A percentile compares a stretch with the other conserved stretches of the same genome.
Evolutionary conservation across 2,113 vertebrate genomes (phyloP).

Genomic region (Hystrix brachyura): DNA sequence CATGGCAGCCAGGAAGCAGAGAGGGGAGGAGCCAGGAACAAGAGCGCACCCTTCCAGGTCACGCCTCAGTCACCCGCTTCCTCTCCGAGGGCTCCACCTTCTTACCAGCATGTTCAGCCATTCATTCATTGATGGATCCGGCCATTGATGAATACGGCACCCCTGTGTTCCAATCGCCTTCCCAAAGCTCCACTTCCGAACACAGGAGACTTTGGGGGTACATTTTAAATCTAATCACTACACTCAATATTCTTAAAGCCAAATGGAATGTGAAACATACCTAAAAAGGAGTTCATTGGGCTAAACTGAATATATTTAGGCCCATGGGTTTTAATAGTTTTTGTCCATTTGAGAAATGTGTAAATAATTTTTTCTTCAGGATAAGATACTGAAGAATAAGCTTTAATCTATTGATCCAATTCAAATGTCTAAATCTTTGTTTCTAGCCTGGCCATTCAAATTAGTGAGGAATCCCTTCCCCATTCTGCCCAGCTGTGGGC

Average conservation of each 20-base stretch:
- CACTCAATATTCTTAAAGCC: too few species aligned
- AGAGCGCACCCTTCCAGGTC: not conserved
- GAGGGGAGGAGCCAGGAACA: not conserved
- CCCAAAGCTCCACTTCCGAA: not conserved
- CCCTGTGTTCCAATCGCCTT: not conserved
- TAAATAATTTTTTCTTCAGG: not conserved
- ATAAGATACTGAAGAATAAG: not conserved
- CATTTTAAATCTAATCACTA: not conserved
- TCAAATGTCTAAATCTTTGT: not conserved
- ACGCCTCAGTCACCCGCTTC: not conserved
- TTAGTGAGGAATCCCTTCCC: not conserved
- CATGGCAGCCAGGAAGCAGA: not conserved
- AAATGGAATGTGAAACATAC: fast-evolving
- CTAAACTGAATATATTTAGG: not conserved
- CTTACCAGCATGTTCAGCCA: not conserved
- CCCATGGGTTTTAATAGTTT: not conserved
- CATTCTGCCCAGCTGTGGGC: fast-evolving
- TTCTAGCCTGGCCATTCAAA: not conserved
- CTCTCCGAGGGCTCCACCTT: not conserved
- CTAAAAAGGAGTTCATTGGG: not conserved
- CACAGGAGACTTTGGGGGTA: not conserved
- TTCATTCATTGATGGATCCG: not conserved
- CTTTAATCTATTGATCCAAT: not conserved
- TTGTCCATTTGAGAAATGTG: not conserved
- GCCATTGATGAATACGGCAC: not conserved